A percentile compares a stretch with the other conserved stretches of the same genome.
These are phyloP conservation scores for Silurus lanzhouensis DNA, from an alignment of 2,797 vertebrate genomes.

Conservation along the genomic window DNA sequence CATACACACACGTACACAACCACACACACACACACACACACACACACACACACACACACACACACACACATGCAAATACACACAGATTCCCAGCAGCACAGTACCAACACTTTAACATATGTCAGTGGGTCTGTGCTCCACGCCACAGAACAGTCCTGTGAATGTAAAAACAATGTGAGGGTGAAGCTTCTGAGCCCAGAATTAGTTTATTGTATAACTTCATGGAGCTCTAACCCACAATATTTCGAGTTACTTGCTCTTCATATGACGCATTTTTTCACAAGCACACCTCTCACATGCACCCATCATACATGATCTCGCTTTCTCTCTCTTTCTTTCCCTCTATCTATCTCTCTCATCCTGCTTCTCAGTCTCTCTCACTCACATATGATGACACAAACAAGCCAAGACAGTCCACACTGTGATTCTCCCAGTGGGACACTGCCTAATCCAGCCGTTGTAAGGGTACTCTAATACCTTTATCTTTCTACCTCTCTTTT, in stretches of 20 bases:
- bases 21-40: conserved; percentile 32
- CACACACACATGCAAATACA: conserved; percentile 40
- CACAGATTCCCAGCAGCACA: conserved; percentile 46
- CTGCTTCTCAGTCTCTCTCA: background rate
- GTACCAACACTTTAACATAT: conserved; percentile 37
- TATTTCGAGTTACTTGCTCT: background rate
- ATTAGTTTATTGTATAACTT: background rate
- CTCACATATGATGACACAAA: conserved; percentile 7
- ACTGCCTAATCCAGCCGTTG: conserved; percentile 9
- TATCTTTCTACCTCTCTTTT: conserved; percentile 25
- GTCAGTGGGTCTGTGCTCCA: conserved; percentile 26
- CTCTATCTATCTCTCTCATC: background rate
- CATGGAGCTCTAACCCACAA: conserved; percentile 32
- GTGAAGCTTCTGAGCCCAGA: background rate
- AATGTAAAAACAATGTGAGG: conserved; percentile 8
- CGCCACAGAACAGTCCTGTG: conserved; percentile 31
- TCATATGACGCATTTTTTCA: conserved; percentile 5
- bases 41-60: conserved; percentile 45
- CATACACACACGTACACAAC: conserved; percentile 18
- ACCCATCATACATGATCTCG: conserved; percentile 26
- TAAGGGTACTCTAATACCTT: conserved; percentile 30
- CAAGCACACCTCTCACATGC: conserved; percentile 46
- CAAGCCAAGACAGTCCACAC: conserved; percentile 35
- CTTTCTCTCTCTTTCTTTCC: conserved; percentile 2
- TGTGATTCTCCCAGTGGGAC: conserved; percentile 35